Percentiles rank a stretch among this genome's conserved stretches.
These are phyloP conservation scores for Platyscapa corneri DNA, from an alignment of 1,140 invertebrate genomes.

Conservation along the genomic window DNA sequence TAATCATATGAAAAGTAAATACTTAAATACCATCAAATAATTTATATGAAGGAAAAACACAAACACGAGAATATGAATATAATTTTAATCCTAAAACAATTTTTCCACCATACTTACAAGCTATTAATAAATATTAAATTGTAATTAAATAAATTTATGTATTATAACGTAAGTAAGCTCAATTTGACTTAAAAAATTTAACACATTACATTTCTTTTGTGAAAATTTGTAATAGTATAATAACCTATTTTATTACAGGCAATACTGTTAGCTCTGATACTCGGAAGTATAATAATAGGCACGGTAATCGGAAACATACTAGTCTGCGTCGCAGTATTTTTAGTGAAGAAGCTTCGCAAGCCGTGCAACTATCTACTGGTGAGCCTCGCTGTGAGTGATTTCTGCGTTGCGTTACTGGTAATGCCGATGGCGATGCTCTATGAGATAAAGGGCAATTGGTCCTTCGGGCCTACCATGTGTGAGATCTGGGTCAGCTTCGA, in stretches of 20 bases:
- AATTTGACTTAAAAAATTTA: too few species aligned
- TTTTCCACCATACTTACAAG: too few species aligned
- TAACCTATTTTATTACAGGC: constrained; percentile 69
- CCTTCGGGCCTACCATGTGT: constrained; percentile 88
- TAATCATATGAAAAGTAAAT: too few species aligned
- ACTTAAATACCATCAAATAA: too few species aligned
- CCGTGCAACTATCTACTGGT: constrained; percentile 93
- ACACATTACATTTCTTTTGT: too few species aligned
- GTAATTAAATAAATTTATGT: too few species aligned
- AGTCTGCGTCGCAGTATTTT: constrained; percentile 90
- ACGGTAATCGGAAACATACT: constrained; percentile 92
- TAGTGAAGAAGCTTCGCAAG: constrained; percentile 88
- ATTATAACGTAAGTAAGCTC: too few species aligned
- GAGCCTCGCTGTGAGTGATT: constrained; percentile 90
- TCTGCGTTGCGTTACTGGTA: constrained; percentile 87
- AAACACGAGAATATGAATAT: too few species aligned
- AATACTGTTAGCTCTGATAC: constrained; percentile 81
- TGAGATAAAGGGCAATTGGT: constrained; percentile 88
- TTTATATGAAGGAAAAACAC: too few species aligned
- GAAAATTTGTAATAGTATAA: too few species aligned
- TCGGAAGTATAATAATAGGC: constrained; percentile 84
- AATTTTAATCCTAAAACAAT: too few species aligned
- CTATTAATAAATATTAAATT: too few species aligned
- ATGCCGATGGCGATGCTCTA: constrained; percentile 91
- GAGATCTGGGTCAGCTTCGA: constrained; percentile 91